Evolutionary conservation across 2,888 invertebrate genomes (phyloP), one percentile per base, ranked within the genome.

Genomic region (Agrilus cyanescens): DNA sequence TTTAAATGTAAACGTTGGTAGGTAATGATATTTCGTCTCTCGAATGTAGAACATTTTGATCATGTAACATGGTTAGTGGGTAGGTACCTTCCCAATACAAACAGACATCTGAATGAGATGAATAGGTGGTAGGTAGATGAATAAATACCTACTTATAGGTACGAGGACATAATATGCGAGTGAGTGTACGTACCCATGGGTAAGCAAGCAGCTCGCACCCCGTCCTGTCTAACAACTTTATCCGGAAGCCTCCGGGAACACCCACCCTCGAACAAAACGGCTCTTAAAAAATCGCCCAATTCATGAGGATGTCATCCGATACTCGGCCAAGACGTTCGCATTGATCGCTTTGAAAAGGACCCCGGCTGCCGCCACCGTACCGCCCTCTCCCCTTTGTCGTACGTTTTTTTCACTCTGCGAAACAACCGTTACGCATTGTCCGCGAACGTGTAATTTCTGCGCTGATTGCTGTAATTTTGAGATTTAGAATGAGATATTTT

Each of bases 171-270:
- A 25, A 4, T 20, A 25, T 10, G 10, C 25, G 10, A 10, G 25
- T 25, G 20, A 20, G 20, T 7, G 20, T 20, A 4, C n/a, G n/a
- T n/a, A 10, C 25, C 25, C 8, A 38, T 29, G 8, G 10, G 20
- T 37, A 46, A 34, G 41, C 32, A 36, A 36, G 39, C 38, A 43
- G 30, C 43, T 38, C 39, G 38, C 38, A 44, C 45, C 45, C 44
- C 40, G 41, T 45, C 30, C 35, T 25, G 25, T 25, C 25, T 46
- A 46, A 45, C 49, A 57, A 59, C 58, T 57, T 56, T 57, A 60
- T 63, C 63, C 64, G 64, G 64, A 64, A 64, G 62, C 55, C 57
- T 53, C 52, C 46, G 53, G 62, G 53, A 57, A 62, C 63, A 58
- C 64, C 64, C 61, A 62, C 62, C 52, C 52, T 46, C 51, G 52